These are phyloP conservation scores for Cassiopea andromeda DNA, from an alignment of 30 jellyfish, hydroid and myxozoan species.

Conservation along the genomic window DNA sequence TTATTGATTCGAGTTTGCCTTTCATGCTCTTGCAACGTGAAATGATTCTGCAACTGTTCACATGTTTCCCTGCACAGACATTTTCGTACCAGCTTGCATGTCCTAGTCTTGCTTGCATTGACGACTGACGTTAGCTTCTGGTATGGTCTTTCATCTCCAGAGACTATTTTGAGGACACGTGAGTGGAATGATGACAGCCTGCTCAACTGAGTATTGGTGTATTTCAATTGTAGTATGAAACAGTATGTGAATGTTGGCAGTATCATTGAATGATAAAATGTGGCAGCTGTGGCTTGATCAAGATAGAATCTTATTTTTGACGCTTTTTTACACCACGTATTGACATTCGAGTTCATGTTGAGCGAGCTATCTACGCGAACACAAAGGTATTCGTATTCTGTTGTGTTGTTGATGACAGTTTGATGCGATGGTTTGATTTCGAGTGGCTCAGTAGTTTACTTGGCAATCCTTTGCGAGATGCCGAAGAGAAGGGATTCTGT, in stretches of 20 bases:
- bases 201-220: slow-evolving; percentile 53
- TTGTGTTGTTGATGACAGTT: slow-evolving; percentile 68
- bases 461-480: slow-evolving; percentile 47
- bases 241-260: slow-evolving; percentile 63
- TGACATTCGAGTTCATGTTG: slow-evolving; percentile 6
- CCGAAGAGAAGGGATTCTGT: slow-evolving; percentile 52
- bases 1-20: slow-evolving; percentile 47
- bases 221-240: slow-evolving; percentile 14
- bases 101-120: slow-evolving; percentile 18
- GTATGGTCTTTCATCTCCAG: slow-evolving; percentile 24
- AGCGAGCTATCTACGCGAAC: slow-evolving; percentile 61
- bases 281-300: slow-evolving; percentile 73
- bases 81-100: slow-evolving; percentile 15
- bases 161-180: slow-evolving; percentile 35
- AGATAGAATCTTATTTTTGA: slow-evolving; percentile 56
- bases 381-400: slow-evolving; percentile 49
- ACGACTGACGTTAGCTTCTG: too few relatives aligned
- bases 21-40: slow-evolving; percentile 9
- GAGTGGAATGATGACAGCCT: slow-evolving; percentile 34
- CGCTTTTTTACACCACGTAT: background rate
- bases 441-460: slow-evolving; percentile 59
- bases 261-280: slow-evolving; percentile 62
- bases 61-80: slow-evolving; percentile 21
- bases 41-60: slow-evolving; percentile 17
- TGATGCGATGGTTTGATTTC: slow-evolving; percentile 48